Base-by-base conservation (phyloP, 2,797 vertebrate species). In the Chelon auratus region DNA sequence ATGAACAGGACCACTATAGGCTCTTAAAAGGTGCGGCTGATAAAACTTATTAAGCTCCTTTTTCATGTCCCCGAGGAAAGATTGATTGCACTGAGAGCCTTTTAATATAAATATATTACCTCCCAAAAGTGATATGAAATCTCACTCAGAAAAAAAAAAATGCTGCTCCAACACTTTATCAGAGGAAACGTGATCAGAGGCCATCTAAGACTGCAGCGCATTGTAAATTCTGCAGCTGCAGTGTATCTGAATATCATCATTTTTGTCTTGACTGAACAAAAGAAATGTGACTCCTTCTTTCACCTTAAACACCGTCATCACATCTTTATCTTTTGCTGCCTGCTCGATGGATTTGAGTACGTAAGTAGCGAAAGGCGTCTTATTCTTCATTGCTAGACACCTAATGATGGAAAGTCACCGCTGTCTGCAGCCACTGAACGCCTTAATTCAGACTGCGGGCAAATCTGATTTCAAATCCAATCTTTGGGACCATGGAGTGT, bases 81-180 rank as follows among this genome's bases (percentile, higher is more conserved):
- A 91, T 92, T 85, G 90, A 91, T 92, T 93, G 80, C 90, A 88
- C 79, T 87, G 80, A 90, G 68, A 92, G 85, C 73, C 88, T 90
- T 92, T 90, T 84, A 87, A 88, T 91, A 90, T 87, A 82, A 89
- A 90, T 91, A 84, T 83, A 85, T 83, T 81, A 80, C 87, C 82
- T 87, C 92, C 85, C 67, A 75, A 81, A 78, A 83, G 87, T 83
- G 87, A 90, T 91, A 92, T 89, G 87, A 89, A 92, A 91, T 93
- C 83, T 84, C 77, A 72, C 71, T 69, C 72, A 33, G 7, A 33
- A 33, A 33, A 33, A 33, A 33, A 75, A 89, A 91, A 92, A 72
- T 77, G 85, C 89, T 81, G 84, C 87, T 80, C 58, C 67, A 66
- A 78, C 88, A 76, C 80, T 89, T 91, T 85, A 90, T 91, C 82